Evolutionary conservation across 2,797 vertebrate genomes (phyloP).

Genomic region (Pseudochirops cupreus): DNA sequence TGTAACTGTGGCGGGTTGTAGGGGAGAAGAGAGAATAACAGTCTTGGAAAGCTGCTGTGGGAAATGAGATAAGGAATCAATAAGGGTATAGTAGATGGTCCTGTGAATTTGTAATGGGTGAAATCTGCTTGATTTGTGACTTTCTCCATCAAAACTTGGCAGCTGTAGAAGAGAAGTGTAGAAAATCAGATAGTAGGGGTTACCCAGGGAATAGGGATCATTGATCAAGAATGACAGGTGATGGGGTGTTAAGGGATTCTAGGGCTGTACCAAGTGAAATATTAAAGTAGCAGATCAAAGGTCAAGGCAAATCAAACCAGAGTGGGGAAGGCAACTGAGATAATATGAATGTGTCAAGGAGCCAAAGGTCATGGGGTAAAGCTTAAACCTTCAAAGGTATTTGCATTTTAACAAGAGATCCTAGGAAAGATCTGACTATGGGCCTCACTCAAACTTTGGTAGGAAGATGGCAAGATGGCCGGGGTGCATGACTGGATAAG

Average conservation of each 20-base stretch:
- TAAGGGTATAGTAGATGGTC: not conserved
- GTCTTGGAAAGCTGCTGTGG: not conserved
- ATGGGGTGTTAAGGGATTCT: not conserved
- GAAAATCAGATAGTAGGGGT: not conserved
- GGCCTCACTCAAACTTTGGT: not conserved
- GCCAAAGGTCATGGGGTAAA: not conserved
- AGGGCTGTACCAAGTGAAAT: not conserved
- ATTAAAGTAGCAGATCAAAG: not conserved
- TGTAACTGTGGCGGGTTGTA: not conserved
- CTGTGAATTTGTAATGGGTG: not conserved
- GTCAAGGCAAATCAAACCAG: not conserved
- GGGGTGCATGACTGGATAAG: not conserved
- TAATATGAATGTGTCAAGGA: not conserved
- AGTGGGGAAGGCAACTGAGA: not conserved
- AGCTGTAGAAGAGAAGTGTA: not conserved
- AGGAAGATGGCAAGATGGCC: not conserved
- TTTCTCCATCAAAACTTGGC: not conserved
- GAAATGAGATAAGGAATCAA: not conserved
- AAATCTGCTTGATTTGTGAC: slow-evolving; percentile 1
- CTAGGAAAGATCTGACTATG: not conserved
- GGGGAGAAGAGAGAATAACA: not conserved
- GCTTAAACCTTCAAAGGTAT: not conserved
- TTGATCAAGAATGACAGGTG: not conserved
- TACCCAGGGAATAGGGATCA: not conserved
- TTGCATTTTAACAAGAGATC: not conserved